Percentiles rank a stretch among this genome's conserved stretches.
These are phyloP conservation scores for Balanococcus diminutus DNA, from an alignment of 2,888 invertebrate species.

Conservation along the genomic window DNA sequence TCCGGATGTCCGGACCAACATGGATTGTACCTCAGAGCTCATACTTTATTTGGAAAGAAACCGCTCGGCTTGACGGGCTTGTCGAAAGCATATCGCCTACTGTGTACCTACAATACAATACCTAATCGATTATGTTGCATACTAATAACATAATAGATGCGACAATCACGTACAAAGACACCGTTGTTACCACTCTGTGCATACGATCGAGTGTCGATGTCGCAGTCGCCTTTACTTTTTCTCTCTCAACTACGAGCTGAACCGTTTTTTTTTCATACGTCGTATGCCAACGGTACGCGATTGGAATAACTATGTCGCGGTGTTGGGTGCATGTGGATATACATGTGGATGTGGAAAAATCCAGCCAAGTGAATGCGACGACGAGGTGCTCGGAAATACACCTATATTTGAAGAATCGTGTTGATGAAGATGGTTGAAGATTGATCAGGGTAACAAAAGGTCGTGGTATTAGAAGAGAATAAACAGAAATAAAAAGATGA, in stretches of 20 bases:
- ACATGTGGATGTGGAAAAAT: neutral
- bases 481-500: no score
- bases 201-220: neutral
- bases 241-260: neutral
- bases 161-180: slow-evolving; percentile 43
- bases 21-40: slow-evolving; percentile 6
- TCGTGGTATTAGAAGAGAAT: no score
- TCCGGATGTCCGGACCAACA: slow-evolving; percentile 51
- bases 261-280: slow-evolving; percentile 33
- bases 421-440: no score
- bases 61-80: slow-evolving; percentile 40
- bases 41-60: slow-evolving; percentile 43
- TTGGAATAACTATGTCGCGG: neutral
- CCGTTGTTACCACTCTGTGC: slow-evolving; percentile 34
- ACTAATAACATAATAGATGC: slow-evolving; percentile 42
- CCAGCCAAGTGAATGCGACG: neutral
- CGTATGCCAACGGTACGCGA: slow-evolving; percentile 31
- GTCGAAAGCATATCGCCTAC: slow-evolving; percentile 45
- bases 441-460: no score
- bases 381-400: neutral
- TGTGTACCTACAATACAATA: slow-evolving; percentile 46
- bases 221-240: neutral
- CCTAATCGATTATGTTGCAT: slow-evolving; percentile 42
- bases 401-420: neutral
- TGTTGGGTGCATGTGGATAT: slow-evolving; percentile 14